Evolutionary conservation across 1,140 invertebrate species (phyloP), one percentile per base, ranked within the genome.

Genomic region (Hermetia illucens): DNA sequence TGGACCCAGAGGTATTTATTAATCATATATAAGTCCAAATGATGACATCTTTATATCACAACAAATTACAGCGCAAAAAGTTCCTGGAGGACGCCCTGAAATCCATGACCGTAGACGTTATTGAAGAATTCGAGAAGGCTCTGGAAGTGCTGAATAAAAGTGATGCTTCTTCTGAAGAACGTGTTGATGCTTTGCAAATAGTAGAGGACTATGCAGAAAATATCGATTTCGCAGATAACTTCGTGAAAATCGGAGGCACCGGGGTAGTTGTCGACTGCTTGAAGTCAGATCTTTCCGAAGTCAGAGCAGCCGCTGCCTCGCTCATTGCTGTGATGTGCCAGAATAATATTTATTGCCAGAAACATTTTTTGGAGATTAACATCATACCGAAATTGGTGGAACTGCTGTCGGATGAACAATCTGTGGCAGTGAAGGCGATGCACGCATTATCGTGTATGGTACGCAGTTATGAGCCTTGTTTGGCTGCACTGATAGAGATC

Each of bases 301-400:
- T 78, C 2, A 59, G 71, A 36, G 65, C 60, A 58, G 58, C 54
- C 40, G 56, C 67, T 19, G 66, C 72, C 0, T 64, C 74, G 41
- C 47, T 78, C n/a, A 62, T 79, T 21, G 75, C 69, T 0, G 66
- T 68, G 45, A 48, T 78, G 21, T 66, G 68, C 13, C 77, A 79
- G 55, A 79, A 79, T 52, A 77, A 78, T 61, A 65, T 68, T 5
- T 70, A 65, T 41, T 77, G 72, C 48, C 77, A 79, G 51, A 51
- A 68, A 19, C 65, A 58, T 36, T 54, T 71, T 30, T 31, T 76
- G 2, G 56, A 72, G 42, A 50, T 56, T 18, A 61, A 65, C 19
- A 50, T 70, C 19, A 47, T 78, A 27, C 66, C 68, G 6, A 52
- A 61, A 25, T 49, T 78, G 15, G 45, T 77, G 12, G 44, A 55